phyloP scores from a whole-genome alignment of 1,140 invertebrate species.

The Zophobas atratus region DNA sequence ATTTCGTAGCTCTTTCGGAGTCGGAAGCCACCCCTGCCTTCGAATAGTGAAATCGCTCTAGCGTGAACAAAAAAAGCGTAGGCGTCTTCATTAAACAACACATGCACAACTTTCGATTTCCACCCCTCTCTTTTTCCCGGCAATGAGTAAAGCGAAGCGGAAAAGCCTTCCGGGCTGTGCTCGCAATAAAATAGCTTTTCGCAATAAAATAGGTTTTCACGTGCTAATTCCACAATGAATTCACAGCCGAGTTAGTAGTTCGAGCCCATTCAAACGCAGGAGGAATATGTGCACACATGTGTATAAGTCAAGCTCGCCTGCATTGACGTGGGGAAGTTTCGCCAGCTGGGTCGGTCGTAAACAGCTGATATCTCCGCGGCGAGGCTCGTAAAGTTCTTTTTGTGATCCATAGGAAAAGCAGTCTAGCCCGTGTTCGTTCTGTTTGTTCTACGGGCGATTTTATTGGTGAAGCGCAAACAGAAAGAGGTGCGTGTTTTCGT shows the following conservation, averaged over 20 bases:
- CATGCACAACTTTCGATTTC: too few relatives aligned
- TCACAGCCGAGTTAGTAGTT: conserved; percentile 25
- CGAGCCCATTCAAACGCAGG: conserved; percentile 30
- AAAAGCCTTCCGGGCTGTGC: conserved; percentile 8
- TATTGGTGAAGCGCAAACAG: conserved; percentile 35
- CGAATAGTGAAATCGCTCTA: too few relatives aligned
- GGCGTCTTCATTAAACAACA: too few relatives aligned
- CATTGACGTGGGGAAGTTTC: conserved; percentile 44
- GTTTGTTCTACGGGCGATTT: conserved; percentile 30
- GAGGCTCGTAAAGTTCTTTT: conserved; percentile 47
- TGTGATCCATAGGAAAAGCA: conserved; percentile 43
- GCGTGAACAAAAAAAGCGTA: too few relatives aligned
- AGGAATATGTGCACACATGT: conserved; percentile 45
- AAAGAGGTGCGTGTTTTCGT: conserved; percentile 38
- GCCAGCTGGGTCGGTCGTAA: conserved; percentile 47
- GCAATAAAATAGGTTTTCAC: conserved; percentile 41
- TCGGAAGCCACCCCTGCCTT: too few relatives aligned
- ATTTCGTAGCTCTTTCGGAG: too few relatives aligned
- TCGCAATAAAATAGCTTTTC: conserved; percentile 34
- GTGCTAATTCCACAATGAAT: conserved; percentile 33
- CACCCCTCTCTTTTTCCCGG: too few relatives aligned
- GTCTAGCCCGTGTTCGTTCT: conserved; percentile 39
- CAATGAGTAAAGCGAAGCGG: conserved; percentile 9
- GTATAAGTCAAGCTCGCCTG: conserved; percentile 46
- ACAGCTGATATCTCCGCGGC: conserved; percentile 46